Base-by-base conservation (phyloP, 2,113 vertebrate species). In the Saccopteryx leptura region DNA sequence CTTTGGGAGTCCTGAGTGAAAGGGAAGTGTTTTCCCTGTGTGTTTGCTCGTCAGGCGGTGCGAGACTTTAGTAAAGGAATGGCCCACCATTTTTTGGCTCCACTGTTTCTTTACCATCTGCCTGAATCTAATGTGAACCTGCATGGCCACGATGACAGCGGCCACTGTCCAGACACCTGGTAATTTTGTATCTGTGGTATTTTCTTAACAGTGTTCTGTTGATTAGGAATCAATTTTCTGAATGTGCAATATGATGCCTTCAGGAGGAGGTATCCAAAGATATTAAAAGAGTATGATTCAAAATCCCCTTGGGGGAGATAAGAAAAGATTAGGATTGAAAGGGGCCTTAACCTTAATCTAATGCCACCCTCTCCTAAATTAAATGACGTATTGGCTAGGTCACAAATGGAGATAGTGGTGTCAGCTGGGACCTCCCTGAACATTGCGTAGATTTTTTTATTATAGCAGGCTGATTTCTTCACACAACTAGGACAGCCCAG, bases 161-260 rank as follows among this genome's bases (percentile, higher is more conserved):
- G 39, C 39, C 39, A 39, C 39, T 39, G 39, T 2, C 39, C 39
- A 39, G 39, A 54, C 5, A 84, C 4, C 69, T 83, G 6, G 7
- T 56, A 21, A 56, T 87, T n/a, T 9, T 69, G 0, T 56, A 18
- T 23, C 50, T 76, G 10, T 2, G 9, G 26, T 82, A 3, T 96
- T 88, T 87, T 2, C 31, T 19, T 87, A 56, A 31, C 9, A 28
- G 26, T 94, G 78, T 90, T 90, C 46, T 61, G 7, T 82, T 84
- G 71, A 33, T 89, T 85, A 88, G 71, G 33, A 92, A 75, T 74
- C 31, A 80, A 2, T 68, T 89, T 92, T 79, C 39, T 74, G 9
- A 78, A 12, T 66, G 7, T 95, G 56, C 21, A 52, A 10, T 52
- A 58, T 56, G 66, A 72, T 92, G 28, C 50, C 14, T 94, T 93